A percentile compares a stretch with the other conserved stretches of the same genome.
Evolutionary conservation across 1,140 invertebrate species (phyloP).

Genomic region (Steinernema khuongi): DNA sequence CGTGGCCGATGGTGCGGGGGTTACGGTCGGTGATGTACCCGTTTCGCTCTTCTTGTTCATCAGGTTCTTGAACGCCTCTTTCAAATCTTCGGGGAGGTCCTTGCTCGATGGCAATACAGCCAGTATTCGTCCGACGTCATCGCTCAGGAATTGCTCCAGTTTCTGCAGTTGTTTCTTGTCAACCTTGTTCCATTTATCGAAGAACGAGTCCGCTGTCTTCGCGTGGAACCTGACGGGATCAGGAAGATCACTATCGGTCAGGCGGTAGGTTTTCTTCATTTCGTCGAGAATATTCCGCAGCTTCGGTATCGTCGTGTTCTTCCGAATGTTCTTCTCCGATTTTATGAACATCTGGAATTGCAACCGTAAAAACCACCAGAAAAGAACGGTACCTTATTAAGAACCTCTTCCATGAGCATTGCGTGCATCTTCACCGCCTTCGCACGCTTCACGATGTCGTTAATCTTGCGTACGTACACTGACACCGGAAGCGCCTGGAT

Average conservation of each 20-base stretch:
- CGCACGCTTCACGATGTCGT: slow-evolving; percentile 1
- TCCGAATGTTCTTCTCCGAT: background rate
- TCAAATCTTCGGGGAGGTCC: background rate
- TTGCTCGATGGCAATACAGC: background rate
- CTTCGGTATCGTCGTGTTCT: background rate
- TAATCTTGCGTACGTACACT: background rate
- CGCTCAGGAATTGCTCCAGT: background rate
- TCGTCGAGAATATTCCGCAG: background rate
- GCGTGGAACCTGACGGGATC: background rate
- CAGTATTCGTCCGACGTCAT: background rate
- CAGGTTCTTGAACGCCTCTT: background rate
- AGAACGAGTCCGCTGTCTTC: background rate
- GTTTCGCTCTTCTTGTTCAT: background rate
- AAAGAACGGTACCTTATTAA: background rate
- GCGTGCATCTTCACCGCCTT: background rate
- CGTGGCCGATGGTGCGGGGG: too few species aligned
- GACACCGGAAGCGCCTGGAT: background rate
- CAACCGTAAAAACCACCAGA: background rate
- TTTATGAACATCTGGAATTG: background rate
- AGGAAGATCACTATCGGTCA: background rate
- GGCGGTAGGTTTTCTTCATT: background rate
- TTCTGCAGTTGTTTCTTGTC: background rate
- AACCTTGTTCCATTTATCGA: background rate
- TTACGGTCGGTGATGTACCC: too few species aligned
- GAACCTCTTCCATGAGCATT: background rate